phyloP scores from a whole-genome alignment of 2,113 vertebrate species.

The Petroica traversi region DNA sequence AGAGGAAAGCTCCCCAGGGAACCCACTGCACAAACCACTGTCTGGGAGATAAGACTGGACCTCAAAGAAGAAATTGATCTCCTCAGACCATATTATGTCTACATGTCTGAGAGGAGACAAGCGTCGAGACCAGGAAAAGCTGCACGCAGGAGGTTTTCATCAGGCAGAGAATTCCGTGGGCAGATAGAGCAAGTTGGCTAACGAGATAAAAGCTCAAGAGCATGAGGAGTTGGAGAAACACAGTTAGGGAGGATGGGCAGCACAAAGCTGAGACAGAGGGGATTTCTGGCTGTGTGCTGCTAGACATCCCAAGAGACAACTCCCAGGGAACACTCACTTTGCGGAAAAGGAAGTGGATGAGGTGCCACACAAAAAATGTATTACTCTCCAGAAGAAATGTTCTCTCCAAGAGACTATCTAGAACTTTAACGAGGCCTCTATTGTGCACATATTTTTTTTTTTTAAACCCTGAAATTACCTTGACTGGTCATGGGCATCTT shows the following conservation, averaged over 20 bases:
- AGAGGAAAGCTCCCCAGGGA: conserved; percentile 52
- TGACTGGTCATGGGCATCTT: not conserved
- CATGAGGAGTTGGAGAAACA: not conserved
- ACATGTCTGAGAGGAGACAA: conserved; percentile 43
- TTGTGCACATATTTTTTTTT: not conserved
- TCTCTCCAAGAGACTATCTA: not conserved
- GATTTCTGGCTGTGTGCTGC: not conserved
- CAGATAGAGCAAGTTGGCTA: conserved; percentile 51
- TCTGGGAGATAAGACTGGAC: conserved; percentile 59
- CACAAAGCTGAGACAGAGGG: not conserved
- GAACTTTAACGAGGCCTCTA: not conserved
- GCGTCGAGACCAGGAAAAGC: conserved; percentile 35
- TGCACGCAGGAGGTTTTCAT: conserved; percentile 41
- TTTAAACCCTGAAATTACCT: not conserved
- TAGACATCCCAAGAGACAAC: not conserved
- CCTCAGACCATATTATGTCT: conserved; percentile 64
- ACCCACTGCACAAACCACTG: conserved; percentile 33
- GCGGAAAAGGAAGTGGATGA: not conserved
- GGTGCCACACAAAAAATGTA: not conserved
- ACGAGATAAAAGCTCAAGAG: not conserved
- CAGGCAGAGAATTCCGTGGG: conserved; percentile 63
- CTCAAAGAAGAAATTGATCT: conserved; percentile 58
- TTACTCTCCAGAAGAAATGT: not conserved
- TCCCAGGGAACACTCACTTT: not conserved
- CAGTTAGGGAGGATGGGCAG: not conserved